A percentile compares a stretch with the other conserved stretches of the same genome.
Conservation (phyloP, 2,797 vertebrate genomes). For the Tamandua tetradactyla region DNA sequence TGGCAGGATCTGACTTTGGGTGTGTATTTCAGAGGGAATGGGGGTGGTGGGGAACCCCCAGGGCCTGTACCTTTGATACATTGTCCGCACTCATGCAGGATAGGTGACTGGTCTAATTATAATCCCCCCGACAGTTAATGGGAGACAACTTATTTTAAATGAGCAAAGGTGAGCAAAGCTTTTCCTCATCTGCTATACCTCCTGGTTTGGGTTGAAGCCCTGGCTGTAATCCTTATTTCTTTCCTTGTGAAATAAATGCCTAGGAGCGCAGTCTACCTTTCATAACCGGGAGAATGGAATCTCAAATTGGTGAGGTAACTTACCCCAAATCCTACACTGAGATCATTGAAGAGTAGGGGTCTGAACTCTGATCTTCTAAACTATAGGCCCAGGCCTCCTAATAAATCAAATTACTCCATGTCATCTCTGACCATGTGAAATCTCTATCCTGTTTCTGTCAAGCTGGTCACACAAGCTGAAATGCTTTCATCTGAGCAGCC, state of each 20-base stretch:
- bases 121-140: not conserved
- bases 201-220: not conserved
- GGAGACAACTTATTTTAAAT: not conserved
- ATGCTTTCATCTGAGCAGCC: not conserved
- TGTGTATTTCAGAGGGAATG: not conserved
- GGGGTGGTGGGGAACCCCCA: not conserved
- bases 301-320: conserved; percentile 14
- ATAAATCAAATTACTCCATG: not conserved
- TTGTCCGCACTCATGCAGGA: not conserved
- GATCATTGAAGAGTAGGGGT: conserved; percentile 13
- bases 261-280: not conserved
- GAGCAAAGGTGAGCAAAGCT: not conserved
- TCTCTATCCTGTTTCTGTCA: not conserved
- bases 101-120: not conserved
- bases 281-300: not conserved
- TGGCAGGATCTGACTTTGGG: not conserved
- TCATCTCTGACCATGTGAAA: not conserved
- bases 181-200: not conserved
- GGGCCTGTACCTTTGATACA: not conserved
- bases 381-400: not conserved
- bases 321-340: not conserved
- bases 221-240: not conserved
- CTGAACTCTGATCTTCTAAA: conserved; percentile 37
- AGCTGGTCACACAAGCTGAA: not conserved
- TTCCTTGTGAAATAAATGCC: not conserved